These are phyloP conservation scores for Cyrtorhinus lividipennis DNA, from an alignment of 1,140 invertebrate species.

Conservation along the genomic window DNA sequence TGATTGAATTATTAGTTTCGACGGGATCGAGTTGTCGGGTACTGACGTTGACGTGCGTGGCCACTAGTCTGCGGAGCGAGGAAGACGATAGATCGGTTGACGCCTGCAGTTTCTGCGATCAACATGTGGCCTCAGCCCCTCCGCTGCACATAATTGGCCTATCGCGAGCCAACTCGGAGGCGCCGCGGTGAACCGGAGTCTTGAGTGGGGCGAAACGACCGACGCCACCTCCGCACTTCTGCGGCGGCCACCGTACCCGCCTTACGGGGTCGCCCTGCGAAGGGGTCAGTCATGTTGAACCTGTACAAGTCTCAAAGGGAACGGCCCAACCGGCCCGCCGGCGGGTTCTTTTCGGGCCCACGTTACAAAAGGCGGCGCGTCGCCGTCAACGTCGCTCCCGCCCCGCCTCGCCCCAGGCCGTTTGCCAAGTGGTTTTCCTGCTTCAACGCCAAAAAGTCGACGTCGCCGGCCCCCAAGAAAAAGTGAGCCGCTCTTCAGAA, in stretches of 20 bases:
- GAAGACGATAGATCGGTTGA: too few species aligned
- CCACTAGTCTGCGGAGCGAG: too few species aligned
- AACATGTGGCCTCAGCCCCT: too few species aligned
- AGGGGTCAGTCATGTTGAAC: background rate
- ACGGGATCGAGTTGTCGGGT: too few species aligned
- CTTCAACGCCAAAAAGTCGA: background rate
- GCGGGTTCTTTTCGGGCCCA: background rate
- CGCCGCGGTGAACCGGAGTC: too few species aligned
- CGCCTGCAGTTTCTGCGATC: too few species aligned
- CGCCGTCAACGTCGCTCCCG: background rate
- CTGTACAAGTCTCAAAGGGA: background rate
- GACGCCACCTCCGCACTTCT: too few species aligned
- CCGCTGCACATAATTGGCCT: too few species aligned
- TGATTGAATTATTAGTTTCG: too few species aligned
- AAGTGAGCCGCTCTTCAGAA: background rate
- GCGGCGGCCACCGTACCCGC: background rate
- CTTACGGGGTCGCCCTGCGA: too few species aligned
- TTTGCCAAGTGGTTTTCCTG: background rate
- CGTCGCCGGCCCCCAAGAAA: background rate
- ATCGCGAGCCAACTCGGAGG: too few species aligned
- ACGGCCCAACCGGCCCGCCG: background rate
- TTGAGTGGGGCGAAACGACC: background rate
- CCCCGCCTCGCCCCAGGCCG: background rate
- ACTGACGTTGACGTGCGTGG: too few species aligned
- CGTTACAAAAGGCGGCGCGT: background rate